Percentiles rank a stretch among this genome's conserved stretches.
These are phyloP conservation scores for Limnothrissa miodon DNA, from an alignment of 2,113 vertebrate genomes.

Conservation along the genomic window DNA sequence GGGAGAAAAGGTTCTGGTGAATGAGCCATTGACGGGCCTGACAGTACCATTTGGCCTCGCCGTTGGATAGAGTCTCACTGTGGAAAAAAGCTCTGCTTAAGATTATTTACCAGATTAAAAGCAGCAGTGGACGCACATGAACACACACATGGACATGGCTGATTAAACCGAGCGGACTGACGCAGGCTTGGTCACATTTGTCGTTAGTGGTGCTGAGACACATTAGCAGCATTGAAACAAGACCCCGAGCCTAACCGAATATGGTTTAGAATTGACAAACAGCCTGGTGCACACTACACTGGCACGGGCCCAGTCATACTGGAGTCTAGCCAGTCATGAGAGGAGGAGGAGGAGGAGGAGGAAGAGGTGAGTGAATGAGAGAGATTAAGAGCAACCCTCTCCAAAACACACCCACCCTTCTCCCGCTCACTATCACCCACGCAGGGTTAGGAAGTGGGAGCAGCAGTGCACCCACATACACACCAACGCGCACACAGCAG, in stretches of 20 bases:
- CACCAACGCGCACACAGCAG: slow-evolving; percentile 23
- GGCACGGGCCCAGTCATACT: slow-evolving; percentile 19
- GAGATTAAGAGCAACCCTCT: slow-evolving; percentile 20
- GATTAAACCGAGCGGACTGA: background rate
- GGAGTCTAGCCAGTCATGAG: slow-evolving; percentile 31
- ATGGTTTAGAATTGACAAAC: slow-evolving; percentile 24
- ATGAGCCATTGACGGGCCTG: background rate
- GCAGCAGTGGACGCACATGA: background rate
- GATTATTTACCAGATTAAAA: background rate
- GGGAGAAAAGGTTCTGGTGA: slow-evolving; percentile 11
- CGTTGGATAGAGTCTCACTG: background rate
- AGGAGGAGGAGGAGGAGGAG: background rate
- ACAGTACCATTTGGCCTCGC: background rate
- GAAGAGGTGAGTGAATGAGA: slow-evolving; percentile 17
- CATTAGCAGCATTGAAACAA: slow-evolving; percentile 21
- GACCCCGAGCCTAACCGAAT: slow-evolving; percentile 26
- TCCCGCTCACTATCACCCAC: slow-evolving; percentile 9
- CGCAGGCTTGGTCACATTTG: background rate
- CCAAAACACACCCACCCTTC: slow-evolving; percentile 15
- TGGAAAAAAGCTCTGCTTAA: background rate
- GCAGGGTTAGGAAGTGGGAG: slow-evolving; percentile 32
- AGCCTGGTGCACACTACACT: slow-evolving; percentile 32
- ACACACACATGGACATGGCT: slow-evolving; percentile 22
- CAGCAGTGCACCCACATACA: slow-evolving; percentile 23
- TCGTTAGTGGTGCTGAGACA: background rate